phyloP scores from a whole-genome alignment of 2,113 vertebrate genomes.

The Sander lucioperca region DNA sequence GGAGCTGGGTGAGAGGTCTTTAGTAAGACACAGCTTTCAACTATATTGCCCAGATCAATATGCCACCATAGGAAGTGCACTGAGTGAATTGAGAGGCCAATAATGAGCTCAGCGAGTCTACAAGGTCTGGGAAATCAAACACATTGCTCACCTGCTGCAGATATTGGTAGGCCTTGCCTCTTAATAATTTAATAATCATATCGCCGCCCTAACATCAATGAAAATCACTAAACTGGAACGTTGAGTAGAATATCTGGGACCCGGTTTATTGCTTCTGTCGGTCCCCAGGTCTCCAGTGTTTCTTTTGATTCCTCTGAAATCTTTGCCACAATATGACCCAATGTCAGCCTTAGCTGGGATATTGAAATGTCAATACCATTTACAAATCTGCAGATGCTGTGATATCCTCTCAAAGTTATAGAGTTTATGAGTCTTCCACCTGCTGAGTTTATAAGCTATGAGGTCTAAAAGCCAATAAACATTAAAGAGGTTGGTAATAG shows the following conservation, averaged over 20 bases:
- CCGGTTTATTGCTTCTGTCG: conserved; percentile 43
- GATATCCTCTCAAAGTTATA: conserved; percentile 16
- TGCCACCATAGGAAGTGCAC: conserved; percentile 61
- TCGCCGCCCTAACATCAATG: conserved; percentile 39
- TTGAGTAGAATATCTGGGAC: conserved; percentile 40
- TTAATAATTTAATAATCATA: conserved; percentile 73
- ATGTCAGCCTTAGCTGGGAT: conserved; percentile 3
- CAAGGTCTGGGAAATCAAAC: conserved; percentile 77
- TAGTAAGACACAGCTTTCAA: conserved; percentile 69
- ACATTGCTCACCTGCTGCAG: conserved; percentile 79
- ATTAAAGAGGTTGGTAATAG: conserved; percentile 26
- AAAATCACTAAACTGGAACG: conserved; percentile 52
- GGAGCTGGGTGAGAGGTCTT: conserved; percentile 57
- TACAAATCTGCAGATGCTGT: conserved; percentile 10
- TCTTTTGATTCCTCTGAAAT: conserved; percentile 42
- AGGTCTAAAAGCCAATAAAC: conserved; percentile 28
- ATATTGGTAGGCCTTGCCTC: conserved; percentile 55
- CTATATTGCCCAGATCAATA: conserved; percentile 76
- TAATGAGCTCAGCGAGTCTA: conserved; percentile 76
- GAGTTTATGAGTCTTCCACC: neutral
- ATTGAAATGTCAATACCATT: conserved; percentile 54
- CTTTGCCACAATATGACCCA: conserved; percentile 11
- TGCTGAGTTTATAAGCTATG: neutral
- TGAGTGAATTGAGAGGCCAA: conserved; percentile 74
- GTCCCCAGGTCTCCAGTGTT: conserved; percentile 21